Conservation (phyloP, 2,888 invertebrate genomes). For the Fabriciana adippe region DNA sequence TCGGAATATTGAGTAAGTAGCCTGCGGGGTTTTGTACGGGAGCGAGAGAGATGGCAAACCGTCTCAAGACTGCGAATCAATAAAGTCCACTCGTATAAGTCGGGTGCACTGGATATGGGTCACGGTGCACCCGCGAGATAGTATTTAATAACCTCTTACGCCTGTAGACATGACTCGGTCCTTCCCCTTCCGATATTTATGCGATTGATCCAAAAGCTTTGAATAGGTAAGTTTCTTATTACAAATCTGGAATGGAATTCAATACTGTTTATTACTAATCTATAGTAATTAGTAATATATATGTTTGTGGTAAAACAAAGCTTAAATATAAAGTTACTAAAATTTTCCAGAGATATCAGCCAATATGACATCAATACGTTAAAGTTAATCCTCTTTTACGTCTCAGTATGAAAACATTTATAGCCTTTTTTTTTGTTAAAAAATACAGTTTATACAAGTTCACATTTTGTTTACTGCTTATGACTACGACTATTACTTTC, state of each 20-base stretch:
- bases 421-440: too few species aligned
- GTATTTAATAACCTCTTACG: constrained; percentile 71
- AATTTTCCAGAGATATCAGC: neutral
- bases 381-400: too few species aligned
- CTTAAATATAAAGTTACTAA: neutral
- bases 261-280: constrained; percentile 16
- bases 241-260: constrained; percentile 39
- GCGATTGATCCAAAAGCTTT: constrained; percentile 51
- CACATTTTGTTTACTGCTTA: too few species aligned
- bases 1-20: constrained; percentile 79
- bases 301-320: constrained; percentile 10
- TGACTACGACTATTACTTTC: too few species aligned
- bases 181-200: constrained; percentile 46
- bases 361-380: too few species aligned
- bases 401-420: too few species aligned
- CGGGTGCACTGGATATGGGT: constrained; percentile 79
- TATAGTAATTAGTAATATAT: constrained; percentile 10
- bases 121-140: constrained; percentile 75
- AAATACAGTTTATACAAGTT: too few species aligned
- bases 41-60: constrained; percentile 65
- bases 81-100: constrained; percentile 81
- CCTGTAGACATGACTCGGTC: constrained; percentile 69
- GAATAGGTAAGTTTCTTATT: constrained; percentile 32
- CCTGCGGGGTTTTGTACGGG: constrained; percentile 55
- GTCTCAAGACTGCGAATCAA: constrained; percentile 83